Evolutionary conservation across 1,140 invertebrate species (phyloP), one percentile per base, ranked within the genome.

Genomic region (Euwallacea fornicatus): DNA sequence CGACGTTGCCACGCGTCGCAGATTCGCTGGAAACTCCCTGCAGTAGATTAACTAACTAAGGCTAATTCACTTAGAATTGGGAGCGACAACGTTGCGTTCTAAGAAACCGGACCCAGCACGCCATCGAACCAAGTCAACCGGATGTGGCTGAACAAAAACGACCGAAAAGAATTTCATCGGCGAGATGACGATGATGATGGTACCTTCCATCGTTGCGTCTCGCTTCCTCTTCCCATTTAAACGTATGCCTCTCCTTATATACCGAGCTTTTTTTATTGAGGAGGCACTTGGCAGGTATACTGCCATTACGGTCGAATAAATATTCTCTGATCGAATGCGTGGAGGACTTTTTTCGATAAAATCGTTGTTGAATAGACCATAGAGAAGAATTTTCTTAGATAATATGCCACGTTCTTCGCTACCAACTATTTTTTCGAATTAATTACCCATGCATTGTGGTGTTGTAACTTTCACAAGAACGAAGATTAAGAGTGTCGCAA

Each of bases 81-180:
- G 47, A 8, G 15, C 50, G 66, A 47, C 66, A 69, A 69, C 59
- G 21, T 10, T 7, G 66, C 58, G 15, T 69, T 69, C 66, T 69
- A 16, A 69, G 66, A 69, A 69, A 69, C 66, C 66, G 66, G 66
- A 69, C 66, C 46, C 66, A 53, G 58, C 62, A 54, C 66, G 47
- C 55, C 66, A 62, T 61, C 66, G 59, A 53, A 62, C 59, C 66
- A 69, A 68, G 66, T 69, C 66, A 69, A 69, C 66, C 66, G 66
- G 66, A 69, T 69, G 66, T 69, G 66, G 56, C 66, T 69, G 2
- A 69, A 69, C 58, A 69, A 69, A 69, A 59, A 43, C 9, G 55
- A 69, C 41, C n/a, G 66, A 69, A 69, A 60, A 59, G 58, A 59
- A 61, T 69, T 47, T 21, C 41, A 41, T n/a, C 42, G 47, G 7